Evolutionary conservation across 2,888 invertebrate species (phyloP).

Genomic region (Ypsolopha sequella): DNA sequence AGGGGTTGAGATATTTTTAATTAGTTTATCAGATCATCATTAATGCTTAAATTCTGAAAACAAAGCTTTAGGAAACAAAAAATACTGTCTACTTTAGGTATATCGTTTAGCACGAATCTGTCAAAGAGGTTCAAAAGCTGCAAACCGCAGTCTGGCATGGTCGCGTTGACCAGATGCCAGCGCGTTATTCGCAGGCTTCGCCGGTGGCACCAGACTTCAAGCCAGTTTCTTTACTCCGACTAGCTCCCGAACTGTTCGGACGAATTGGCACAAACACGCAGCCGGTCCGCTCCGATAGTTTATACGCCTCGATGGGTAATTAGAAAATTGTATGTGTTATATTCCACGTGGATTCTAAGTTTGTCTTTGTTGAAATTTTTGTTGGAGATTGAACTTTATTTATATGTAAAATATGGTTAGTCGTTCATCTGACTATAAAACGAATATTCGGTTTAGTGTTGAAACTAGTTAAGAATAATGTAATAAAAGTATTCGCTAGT

Average conservation of each 20-base stretch:
- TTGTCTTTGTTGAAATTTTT: background rate
- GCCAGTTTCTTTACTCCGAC: constrained; percentile 12
- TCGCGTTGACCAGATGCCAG: background rate
- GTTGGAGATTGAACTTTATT: no score
- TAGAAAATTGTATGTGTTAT: constrained; percentile 12
- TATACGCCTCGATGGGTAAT: constrained; percentile 46
- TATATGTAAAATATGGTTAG: no score
- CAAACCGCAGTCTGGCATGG: background rate
- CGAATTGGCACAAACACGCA: constrained; percentile 44
- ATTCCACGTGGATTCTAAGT: background rate
- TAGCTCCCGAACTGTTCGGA: constrained; percentile 33
- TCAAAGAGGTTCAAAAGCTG: background rate
- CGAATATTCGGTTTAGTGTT: no score
- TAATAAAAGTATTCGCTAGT: background rate
- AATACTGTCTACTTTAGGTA: background rate
- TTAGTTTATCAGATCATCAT: no score
- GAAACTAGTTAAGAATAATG: no score
- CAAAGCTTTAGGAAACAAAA: no score
- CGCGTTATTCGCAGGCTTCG: background rate
- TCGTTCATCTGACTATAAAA: no score
- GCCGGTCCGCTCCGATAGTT: constrained; percentile 48
- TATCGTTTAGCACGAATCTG: background rate
- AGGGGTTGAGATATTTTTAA: no score
- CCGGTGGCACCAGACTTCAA: constrained; percentile 1
- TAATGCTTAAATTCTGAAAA: no score